Conservation (phyloP, 2,888 invertebrate species). For the Corbicula japonica region DNA sequence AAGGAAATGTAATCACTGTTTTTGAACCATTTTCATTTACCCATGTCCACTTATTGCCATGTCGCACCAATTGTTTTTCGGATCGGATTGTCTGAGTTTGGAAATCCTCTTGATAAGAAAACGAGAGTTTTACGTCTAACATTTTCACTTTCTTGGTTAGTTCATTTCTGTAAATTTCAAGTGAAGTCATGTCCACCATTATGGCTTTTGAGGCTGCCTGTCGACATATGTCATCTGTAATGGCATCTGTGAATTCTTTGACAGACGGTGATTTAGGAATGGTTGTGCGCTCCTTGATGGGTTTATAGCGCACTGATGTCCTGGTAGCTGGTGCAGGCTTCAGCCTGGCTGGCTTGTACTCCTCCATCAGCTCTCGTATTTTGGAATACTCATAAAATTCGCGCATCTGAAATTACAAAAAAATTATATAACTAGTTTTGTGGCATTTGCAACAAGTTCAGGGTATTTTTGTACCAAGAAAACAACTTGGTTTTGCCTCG, state of each 20-base stretch:
- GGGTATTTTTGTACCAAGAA: too few species aligned
- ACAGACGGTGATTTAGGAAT: constrained; percentile 62
- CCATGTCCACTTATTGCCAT: constrained; percentile 75
- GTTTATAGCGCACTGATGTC: constrained; percentile 53
- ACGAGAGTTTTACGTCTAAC: constrained; percentile 72
- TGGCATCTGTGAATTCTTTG: constrained; percentile 48
- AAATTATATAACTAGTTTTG: neutral
- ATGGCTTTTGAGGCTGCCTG: constrained; percentile 68
- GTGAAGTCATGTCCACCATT: constrained; percentile 65
- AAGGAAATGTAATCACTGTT: constrained; percentile 68
- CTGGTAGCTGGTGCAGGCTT: constrained; percentile 36
- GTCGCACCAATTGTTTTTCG: constrained; percentile 69
- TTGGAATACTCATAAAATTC: constrained; percentile 61
- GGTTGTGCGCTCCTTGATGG: constrained; percentile 53
- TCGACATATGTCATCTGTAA: constrained; percentile 59
- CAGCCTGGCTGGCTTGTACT: constrained; percentile 57
- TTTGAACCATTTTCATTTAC: constrained; percentile 60
- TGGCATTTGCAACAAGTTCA: too few species aligned
- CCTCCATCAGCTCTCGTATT: constrained; percentile 66
- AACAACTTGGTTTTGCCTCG: too few species aligned
- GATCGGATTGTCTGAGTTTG: constrained; percentile 67
- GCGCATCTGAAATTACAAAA: constrained; percentile 62
- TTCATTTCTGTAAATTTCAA: constrained; percentile 71
- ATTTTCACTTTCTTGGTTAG: constrained; percentile 72
- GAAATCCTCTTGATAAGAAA: constrained; percentile 73